Percentiles rank a stretch among this genome's conserved stretches.
Evolutionary conservation across 1,140 invertebrate genomes (phyloP).

Genomic region (Cherax quadricarinatus): DNA sequence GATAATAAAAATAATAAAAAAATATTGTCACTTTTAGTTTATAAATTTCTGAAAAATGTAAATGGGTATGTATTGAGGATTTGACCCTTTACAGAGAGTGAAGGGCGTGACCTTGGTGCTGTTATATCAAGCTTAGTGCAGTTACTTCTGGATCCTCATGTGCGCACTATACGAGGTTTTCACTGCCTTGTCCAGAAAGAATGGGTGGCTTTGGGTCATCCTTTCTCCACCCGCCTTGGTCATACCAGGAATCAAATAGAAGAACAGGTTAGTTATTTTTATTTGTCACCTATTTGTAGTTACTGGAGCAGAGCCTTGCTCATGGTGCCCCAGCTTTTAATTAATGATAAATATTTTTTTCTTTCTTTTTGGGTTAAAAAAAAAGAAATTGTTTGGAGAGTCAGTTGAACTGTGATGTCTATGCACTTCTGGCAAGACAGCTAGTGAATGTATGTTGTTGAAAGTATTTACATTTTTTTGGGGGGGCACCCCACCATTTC

Average conservation of each 20-base stretch:
- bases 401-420: too few species aligned
- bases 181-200: slow-evolving; percentile 95
- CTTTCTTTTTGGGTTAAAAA: not conserved
- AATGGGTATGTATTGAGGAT: too few species aligned
- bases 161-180: slow-evolving; percentile 91
- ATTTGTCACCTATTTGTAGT: not conserved
- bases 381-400: too few species aligned
- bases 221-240: slow-evolving; percentile 86
- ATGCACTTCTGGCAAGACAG: too few species aligned
- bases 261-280: slow-evolving; percentile 75
- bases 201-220: slow-evolving; percentile 94
- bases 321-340: not conserved
- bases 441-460: too few species aligned
- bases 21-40: too few species aligned
- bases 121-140: slow-evolving; percentile 92
- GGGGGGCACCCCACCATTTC: too few species aligned
- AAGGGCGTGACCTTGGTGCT: slow-evolving; percentile 92
- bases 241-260: slow-evolving; percentile 79
- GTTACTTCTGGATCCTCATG: slow-evolving; percentile 90
- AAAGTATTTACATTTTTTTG: too few species aligned
- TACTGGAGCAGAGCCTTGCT: not conserved
- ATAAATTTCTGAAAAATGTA: too few species aligned
- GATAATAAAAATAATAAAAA: too few species aligned
- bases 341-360: not conserved
- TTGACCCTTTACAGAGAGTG: slow-evolving; percentile 81